These are phyloP conservation scores for Drosophila simulans DNA, from an alignment of 1,140 invertebrate species.

Conservation along the genomic window DNA sequence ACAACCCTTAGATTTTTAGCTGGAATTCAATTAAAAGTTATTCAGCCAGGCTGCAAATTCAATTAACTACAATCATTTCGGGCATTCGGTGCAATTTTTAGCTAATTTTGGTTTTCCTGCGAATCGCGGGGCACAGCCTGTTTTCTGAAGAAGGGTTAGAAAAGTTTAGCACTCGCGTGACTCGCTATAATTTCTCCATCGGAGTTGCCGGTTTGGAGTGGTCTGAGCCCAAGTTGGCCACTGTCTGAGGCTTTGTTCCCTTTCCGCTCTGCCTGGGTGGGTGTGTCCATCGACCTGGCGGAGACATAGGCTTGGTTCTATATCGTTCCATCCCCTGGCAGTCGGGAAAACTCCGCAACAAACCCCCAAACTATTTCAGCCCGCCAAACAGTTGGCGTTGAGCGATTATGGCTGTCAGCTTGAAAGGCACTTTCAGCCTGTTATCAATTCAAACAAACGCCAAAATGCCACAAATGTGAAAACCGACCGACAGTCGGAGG, in stretches of 20 bases:
- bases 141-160: slow-evolving; percentile 56
- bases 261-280: slow-evolving; percentile 59
- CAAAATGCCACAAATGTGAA: slow-evolving; percentile 47
- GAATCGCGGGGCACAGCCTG: slow-evolving; percentile 56
- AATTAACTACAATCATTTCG: slow-evolving; percentile 70
- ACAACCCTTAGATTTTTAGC: slow-evolving; percentile 48
- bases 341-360: slow-evolving; percentile 2
- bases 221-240: slow-evolving; percentile 19
- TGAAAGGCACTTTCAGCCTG: slow-evolving; percentile 60
- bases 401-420: slow-evolving; percentile 77
- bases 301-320: slow-evolving; percentile 51
- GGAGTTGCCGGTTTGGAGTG: slow-evolving; percentile 39
- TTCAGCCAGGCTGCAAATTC: slow-evolving; percentile 52
- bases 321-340: slow-evolving; percentile 23
- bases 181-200: slow-evolving; percentile 73
- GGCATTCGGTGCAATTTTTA: slow-evolving; percentile 63
- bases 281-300: slow-evolving; percentile 68
- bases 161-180: slow-evolving; percentile 70
- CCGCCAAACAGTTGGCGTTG: slow-evolving; percentile 42
- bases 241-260: slow-evolving; percentile 70
- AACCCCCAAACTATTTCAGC: slow-evolving; percentile 9
- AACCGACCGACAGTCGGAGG: slow-evolving; percentile 17
- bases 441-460: slow-evolving; percentile 59
- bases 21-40: slow-evolving; percentile 59
- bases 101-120: slow-evolving; percentile 71